Evolutionary conservation across 2,888 invertebrate genomes (phyloP), one percentile per base, ranked within the genome.

Genomic region (Gastracanthus pulcherrimus): DNA sequence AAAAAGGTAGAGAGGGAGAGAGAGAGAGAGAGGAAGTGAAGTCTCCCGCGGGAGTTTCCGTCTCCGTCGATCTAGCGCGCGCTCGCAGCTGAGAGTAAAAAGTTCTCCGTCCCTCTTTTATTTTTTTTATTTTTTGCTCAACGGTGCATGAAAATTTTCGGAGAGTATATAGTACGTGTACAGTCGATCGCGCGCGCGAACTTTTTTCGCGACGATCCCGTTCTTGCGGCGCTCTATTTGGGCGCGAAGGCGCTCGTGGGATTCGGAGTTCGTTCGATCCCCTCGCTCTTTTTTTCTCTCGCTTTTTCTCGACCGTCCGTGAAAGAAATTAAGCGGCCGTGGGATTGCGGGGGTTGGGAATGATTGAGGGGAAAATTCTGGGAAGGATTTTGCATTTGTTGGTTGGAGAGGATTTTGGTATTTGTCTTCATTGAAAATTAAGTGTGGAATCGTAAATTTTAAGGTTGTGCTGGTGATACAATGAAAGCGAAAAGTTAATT

Each of bases 131-230:
- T n/a, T n/a, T n/a, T n/a, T n/a, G n/a, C n/a, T n/a, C n/a, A n/a
- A n/a, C 11, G 23, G 55, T 23, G 55, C 55, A 55, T 55, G 55
- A 51, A 58, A 76, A 55, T 76, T 75, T 66, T 55, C 66, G 62
- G 23, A 13, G 7, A 11, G 66, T 3, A 31, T 5, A 55, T 5
- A 58, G 76, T 66, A 4, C 13, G 66, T 3, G 41, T 5, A 55
- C 11, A 58, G 76, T 66, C 66, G 66, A 76, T 66, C 55, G 38
- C 19, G 26, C n/a, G n/a, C n/a, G n/a, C n/a, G n/a, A n/a, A 29
- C 11, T 16, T 58, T 58, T 55, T 23, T 55, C 26, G 58, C 1
- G 13, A 9, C 23, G 23, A 7, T 55, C 0, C 26, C 26, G 3
- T 26, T 55, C 7, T 7, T 26, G 11, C 19, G 29, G 26, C 19